A percentile compares a stretch with the other conserved stretches of the same genome.
Evolutionary conservation across 2,888 invertebrate genomes (phyloP).

Genomic region (Apamea epomidion): DNA sequence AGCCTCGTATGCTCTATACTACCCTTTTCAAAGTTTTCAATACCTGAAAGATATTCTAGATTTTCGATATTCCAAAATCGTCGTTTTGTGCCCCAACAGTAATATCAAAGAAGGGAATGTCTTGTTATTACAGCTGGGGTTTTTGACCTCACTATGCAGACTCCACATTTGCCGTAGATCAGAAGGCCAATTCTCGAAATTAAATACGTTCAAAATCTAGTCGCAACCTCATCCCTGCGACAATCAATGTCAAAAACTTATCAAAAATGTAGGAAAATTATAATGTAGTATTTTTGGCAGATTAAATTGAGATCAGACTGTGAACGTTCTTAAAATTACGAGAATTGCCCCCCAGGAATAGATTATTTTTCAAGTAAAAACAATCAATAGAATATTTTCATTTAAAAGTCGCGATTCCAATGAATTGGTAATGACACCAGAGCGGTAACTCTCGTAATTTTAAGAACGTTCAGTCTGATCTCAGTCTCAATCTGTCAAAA

Average conservation of each 20-base stretch:
- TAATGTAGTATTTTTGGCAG: no score
- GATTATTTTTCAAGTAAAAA: background rate
- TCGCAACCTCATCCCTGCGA: no score
- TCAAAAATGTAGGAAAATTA: no score
- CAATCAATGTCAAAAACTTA: no score
- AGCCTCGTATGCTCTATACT: background rate
- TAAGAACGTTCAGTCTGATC: no score
- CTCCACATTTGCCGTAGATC: background rate
- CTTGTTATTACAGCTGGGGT: slow-evolving; percentile 6
- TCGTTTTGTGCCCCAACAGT: background rate
- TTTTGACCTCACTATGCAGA: slow-evolving; percentile 3
- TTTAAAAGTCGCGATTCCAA: background rate
- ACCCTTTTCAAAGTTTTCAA: slow-evolving; percentile 19
- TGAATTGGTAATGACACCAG: background rate
- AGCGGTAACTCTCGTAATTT: no score
- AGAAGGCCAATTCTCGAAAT: no score
- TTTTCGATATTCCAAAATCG: slow-evolving; percentile 2
- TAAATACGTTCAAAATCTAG: no score
- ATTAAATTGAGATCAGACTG: no score
- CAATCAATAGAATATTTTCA: background rate
- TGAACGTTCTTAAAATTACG: no score
- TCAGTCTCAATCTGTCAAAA: no score
- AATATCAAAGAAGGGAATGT: background rate
- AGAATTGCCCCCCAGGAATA: background rate
- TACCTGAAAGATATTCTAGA: slow-evolving; percentile 9